Base-by-base conservation (phyloP, 2,113 vertebrate species). In the Glaucidium brasilianum region DNA sequence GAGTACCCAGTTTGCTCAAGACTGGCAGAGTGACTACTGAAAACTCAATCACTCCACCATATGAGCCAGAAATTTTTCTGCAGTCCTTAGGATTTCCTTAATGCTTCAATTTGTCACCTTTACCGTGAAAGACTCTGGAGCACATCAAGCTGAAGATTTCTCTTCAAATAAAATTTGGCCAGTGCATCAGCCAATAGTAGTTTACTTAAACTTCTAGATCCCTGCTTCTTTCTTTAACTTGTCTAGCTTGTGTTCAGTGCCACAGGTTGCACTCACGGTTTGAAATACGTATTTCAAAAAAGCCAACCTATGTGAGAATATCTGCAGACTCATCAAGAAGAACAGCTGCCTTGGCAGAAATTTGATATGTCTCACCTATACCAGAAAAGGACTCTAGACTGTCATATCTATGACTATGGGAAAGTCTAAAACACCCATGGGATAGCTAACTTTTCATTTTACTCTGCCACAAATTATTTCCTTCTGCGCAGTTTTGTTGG, bases 381-480 rank as follows among this genome's bases (percentile, higher is more conserved):
- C 12, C 84, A 84, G 35, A 63, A 87, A 72, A 89, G 23, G n/a
- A 72, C 43, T 64, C 27, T 26, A 73, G 47, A n/a, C 47, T 67
- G n/a, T 60, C 39, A 37, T 17, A 84, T 64, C 60, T 59, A 60
- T 34, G 43, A 77, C 55, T 89, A 76, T 53, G 60, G 73, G 73
- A 91, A 96, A 92, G 73, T 47, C 45, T 56, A 63, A 78, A 92
- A 73, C n/a, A 76, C 49, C 19, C 77, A 85, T 2, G 30, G 49
- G 39, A 82, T 26, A 80, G 39, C 49, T 85, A 96, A 75, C 23
- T n/a, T 89, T 94, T 92, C 53, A 78, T 85, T 92, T 72, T 52
- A 50, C 50, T 93, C 66, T 82, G 64, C 66, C 77, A 91, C 83
- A 92, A 94, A 95, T 92, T 63, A 95, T 82, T 95, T 92, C 86